Conservation (phyloP, 1,140 invertebrate genomes). For the Drosophila triauraria region DNA sequence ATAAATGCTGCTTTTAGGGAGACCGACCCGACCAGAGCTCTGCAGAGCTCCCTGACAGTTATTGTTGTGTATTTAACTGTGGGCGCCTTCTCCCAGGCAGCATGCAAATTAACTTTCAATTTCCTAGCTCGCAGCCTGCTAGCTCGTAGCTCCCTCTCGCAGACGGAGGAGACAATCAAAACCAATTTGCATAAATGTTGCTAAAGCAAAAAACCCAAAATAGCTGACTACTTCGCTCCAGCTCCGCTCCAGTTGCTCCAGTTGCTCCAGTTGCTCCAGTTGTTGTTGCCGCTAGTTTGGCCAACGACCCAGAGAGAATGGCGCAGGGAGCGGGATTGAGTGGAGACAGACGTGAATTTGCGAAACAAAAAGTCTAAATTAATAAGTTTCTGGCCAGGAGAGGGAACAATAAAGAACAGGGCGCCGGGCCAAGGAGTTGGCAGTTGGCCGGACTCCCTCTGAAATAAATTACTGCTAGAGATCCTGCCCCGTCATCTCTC, state of each 20-base stretch:
- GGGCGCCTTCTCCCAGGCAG: constrained; percentile 61
- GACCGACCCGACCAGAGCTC: neutral
- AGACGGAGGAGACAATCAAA: constrained; percentile 73
- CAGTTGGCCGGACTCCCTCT: constrained; percentile 50
- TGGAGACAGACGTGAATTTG: constrained; percentile 67
- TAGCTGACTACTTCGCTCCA: constrained; percentile 44
- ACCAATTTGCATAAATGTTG: constrained; percentile 83
- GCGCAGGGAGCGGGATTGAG: neutral
- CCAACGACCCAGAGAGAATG: constrained; percentile 62
- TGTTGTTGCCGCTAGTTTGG: constrained; percentile 60
- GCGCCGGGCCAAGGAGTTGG: constrained; percentile 22
- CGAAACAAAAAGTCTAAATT: constrained; percentile 80
- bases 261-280: constrained; percentile 2
- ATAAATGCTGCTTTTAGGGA: constrained; percentile 58
- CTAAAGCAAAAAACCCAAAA: constrained; percentile 66
- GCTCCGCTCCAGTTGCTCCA: neutral
- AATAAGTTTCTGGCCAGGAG: constrained; percentile 70
- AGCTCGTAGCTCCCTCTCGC: neutral
- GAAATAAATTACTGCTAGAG: constrained; percentile 58
- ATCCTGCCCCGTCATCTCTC: constrained; percentile 42
- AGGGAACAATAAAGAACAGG: constrained; percentile 69
- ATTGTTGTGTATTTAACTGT: constrained; percentile 78
- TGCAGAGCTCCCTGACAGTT: constrained; percentile 41
- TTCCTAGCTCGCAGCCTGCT: constrained; percentile 47
- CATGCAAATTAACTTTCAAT: constrained; percentile 84